Evolutionary conservation across 2,797 vertebrate genomes (phyloP).

Genomic region (Parotocinclus haroldoi): DNA sequence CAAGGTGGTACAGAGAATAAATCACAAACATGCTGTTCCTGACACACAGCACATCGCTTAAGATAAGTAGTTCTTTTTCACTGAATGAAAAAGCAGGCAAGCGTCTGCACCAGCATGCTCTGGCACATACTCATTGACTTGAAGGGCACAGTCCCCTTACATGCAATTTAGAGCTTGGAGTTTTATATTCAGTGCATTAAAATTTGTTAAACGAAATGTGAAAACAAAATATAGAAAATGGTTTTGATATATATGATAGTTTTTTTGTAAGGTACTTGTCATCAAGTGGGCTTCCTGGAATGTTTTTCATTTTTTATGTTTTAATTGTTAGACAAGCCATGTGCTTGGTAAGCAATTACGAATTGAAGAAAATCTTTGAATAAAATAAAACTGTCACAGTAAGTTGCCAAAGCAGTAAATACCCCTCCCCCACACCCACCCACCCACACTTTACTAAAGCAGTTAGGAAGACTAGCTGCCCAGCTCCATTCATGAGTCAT

Average conservation of each 20-base stretch:
- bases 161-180: neutral
- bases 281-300: neutral
- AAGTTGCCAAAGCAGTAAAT: too few species aligned
- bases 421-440: too few species aligned
- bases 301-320: too few species aligned
- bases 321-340: too few species aligned
- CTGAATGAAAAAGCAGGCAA: slow-evolving; percentile 53
- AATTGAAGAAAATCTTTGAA: too few species aligned
- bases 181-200: slow-evolving; percentile 20
- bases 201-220: slow-evolving; percentile 3
- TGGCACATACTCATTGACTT: neutral
- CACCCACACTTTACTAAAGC: neutral
- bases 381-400: too few species aligned
- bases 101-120: too few species aligned
- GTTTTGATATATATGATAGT: neutral
- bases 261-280: neutral
- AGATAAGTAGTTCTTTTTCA: slow-evolving; percentile 40
- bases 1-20: slow-evolving; percentile 7
- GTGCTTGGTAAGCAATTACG: too few species aligned
- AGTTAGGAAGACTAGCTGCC: neutral
- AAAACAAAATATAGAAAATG: neutral
- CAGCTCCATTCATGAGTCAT: neutral
- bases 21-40: slow-evolving; percentile 28
- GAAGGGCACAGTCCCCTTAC: slow-evolving; percentile 8
- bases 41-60: slow-evolving; percentile 37